Evolutionary conservation across 2,888 invertebrate species (phyloP).

Genomic region (Eupithecia tripunctaria): DNA sequence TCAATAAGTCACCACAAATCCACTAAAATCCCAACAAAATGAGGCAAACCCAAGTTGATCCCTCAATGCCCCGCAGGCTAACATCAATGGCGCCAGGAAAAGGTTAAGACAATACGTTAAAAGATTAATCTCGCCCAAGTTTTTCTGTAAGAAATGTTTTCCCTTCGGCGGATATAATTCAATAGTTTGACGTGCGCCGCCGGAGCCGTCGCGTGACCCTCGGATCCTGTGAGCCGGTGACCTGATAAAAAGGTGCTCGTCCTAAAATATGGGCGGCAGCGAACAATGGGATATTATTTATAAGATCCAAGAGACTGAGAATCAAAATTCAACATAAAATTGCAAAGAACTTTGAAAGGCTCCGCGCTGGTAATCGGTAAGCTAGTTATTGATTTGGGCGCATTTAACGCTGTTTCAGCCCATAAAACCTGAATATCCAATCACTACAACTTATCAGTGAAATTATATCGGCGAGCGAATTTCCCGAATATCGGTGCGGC

Average conservation of each 20-base stretch:
- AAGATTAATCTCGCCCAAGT: constrained; percentile 43
- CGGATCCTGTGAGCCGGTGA: constrained; percentile 61
- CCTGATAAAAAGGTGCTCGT: constrained; percentile 68
- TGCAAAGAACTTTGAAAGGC: background rate
- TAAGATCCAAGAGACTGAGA: background rate
- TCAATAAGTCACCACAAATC: constrained; percentile 30
- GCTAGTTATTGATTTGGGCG: background rate
- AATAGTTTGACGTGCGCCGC: constrained; percentile 53
- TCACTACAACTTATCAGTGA: constrained; percentile 36
- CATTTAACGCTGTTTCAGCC: background rate
- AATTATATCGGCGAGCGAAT: constrained; percentile 37
- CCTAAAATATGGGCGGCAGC: constrained; percentile 26
- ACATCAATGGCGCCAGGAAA: constrained; percentile 36
- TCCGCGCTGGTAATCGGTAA: background rate
- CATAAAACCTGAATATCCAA: constrained; percentile 17
- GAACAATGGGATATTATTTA: constrained; percentile 7
- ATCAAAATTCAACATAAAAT: background rate
- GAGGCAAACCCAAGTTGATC: constrained; percentile 27
- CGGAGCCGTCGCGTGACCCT: constrained; percentile 58
- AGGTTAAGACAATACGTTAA: constrained; percentile 41
- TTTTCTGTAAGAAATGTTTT: constrained; percentile 37
- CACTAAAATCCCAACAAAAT: constrained; percentile 29
- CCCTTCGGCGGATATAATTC: constrained; percentile 52
- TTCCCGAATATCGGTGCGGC: constrained; percentile 37
- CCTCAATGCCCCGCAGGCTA: constrained; percentile 17